These are phyloP conservation scores for Oryctes rhinoceros DNA, from an alignment of 1,140 invertebrate species.

Conservation along the genomic window DNA sequence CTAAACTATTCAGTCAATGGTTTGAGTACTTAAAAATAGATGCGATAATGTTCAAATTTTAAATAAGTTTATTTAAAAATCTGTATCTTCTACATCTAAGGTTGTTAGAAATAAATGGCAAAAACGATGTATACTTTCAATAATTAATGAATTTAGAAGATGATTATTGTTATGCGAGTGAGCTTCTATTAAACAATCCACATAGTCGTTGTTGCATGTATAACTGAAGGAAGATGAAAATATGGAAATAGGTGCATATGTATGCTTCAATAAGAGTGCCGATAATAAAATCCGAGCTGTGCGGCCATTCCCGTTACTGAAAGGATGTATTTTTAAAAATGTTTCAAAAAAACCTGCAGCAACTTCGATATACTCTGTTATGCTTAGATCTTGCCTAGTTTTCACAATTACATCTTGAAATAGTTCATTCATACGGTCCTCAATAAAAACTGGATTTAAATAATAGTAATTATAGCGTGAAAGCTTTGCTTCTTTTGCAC, in stretches of 20 bases:
- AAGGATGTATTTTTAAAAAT: slow-evolving; percentile 1
- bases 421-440: not conserved
- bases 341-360: not conserved
- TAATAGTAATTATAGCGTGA: not conserved
- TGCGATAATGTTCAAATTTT: too few relatives aligned
- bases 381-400: not conserved
- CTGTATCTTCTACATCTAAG: not conserved
- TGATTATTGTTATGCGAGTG: not conserved
- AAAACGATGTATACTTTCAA: slow-evolving; percentile 18
- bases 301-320: slow-evolving; percentile 1
- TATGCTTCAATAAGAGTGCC: not conserved
- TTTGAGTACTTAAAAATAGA: too few relatives aligned
- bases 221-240: not conserved
- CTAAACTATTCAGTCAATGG: too few relatives aligned
- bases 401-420: not conserved
- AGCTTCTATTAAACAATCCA: slow-evolving; percentile 1
- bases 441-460: not conserved
- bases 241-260: not conserved
- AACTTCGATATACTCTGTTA: not conserved
- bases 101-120: slow-evolving; percentile 17
- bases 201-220: not conserved
- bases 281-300: slow-evolving; percentile 19
- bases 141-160: slow-evolving; percentile 17
- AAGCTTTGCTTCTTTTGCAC: not conserved
- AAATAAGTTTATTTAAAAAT: not conserved